Evolutionary conservation across 2,888 invertebrate species (phyloP).

Genomic region (Chamaedrilus cognettii): DNA sequence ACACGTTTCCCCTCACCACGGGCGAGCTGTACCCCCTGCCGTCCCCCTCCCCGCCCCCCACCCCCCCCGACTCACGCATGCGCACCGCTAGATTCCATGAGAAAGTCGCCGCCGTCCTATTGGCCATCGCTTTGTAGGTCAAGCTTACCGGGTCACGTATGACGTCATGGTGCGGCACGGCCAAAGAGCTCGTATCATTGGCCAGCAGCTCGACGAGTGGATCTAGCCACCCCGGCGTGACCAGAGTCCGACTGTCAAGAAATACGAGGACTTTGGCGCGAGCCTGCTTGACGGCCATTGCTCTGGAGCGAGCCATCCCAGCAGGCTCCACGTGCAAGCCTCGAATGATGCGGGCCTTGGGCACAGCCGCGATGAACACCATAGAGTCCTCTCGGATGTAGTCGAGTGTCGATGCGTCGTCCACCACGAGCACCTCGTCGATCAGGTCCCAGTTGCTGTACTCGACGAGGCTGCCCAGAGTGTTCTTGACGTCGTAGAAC

Average conservation of each 20-base stretch:
- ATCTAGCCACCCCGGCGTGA: conserved; percentile 35
- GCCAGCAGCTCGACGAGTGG: conserved; percentile 30
- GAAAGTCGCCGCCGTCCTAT: conserved; percentile 24
- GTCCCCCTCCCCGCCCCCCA: not conserved
- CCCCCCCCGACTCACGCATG: conserved; percentile 9
- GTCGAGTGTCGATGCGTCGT: conserved; percentile 38
- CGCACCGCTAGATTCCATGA: conserved; percentile 35
- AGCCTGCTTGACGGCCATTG: conserved; percentile 27
- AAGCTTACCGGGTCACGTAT: conserved; percentile 37
- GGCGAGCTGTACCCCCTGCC: conserved; percentile 19
- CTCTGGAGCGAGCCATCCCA: conserved; percentile 27
- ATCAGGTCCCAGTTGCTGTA: conserved; percentile 21
- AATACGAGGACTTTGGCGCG: conserved; percentile 32
- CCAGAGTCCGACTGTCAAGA: conserved; percentile 32
- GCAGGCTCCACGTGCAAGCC: conserved; percentile 14
- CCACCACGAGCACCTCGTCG: conserved; percentile 37
- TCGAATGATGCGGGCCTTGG: conserved; percentile 25
- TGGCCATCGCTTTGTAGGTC: conserved; percentile 22
- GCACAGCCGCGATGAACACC: conserved; percentile 23
- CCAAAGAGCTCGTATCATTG: conserved; percentile 28
- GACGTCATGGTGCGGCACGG: conserved; percentile 36
- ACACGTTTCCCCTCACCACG: conserved; percentile 33
- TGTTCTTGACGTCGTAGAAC: conserved; percentile 39
- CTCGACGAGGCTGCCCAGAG: conserved; percentile 32
- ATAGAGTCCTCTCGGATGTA: conserved; percentile 32